Conservation (phyloP, 2,888 invertebrate species). For the Acanthococcus lagerstroemiae region DNA sequence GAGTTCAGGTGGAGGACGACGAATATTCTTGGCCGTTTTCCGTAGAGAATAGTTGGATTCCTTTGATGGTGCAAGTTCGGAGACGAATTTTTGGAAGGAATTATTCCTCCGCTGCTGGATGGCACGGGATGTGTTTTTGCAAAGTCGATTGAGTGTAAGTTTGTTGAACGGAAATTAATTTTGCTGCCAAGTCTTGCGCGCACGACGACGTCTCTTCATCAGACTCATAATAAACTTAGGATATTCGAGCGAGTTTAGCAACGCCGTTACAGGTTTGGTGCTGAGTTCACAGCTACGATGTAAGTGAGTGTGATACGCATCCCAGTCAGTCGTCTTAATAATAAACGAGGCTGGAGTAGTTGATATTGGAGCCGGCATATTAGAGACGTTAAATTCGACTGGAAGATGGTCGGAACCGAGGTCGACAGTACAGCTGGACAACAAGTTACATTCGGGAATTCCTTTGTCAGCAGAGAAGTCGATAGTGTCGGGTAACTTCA, state of each 20-base stretch:
- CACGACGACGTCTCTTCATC: not conserved
- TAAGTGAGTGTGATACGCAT: not conserved
- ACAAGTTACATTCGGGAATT: not conserved
- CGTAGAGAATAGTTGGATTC: not conserved
- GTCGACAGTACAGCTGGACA: not conserved
- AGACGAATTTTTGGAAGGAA: not conserved
- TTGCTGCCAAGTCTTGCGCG: not conserved
- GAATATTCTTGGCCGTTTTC: not conserved
- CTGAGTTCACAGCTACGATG: not conserved
- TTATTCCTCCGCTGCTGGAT: not conserved
- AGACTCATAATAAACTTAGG: not conserved
- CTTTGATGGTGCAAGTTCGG: not conserved
- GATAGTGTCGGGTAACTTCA: not conserved
- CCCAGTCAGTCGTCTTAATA: not conserved
- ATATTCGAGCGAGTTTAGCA: not conserved
- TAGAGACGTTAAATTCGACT: not conserved
- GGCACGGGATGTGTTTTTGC: no score
- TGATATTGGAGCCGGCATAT: not conserved
- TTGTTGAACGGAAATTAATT: not conserved
- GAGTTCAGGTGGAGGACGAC: not conserved
- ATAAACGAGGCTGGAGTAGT: not conserved
- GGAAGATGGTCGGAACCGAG: not conserved
- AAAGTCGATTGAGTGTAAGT: not conserved
- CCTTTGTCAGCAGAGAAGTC: not conserved
- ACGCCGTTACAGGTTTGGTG: not conserved